phyloP scores from a whole-genome alignment of 1,140 invertebrate genomes.

The Anastrepha obliqua region DNA sequence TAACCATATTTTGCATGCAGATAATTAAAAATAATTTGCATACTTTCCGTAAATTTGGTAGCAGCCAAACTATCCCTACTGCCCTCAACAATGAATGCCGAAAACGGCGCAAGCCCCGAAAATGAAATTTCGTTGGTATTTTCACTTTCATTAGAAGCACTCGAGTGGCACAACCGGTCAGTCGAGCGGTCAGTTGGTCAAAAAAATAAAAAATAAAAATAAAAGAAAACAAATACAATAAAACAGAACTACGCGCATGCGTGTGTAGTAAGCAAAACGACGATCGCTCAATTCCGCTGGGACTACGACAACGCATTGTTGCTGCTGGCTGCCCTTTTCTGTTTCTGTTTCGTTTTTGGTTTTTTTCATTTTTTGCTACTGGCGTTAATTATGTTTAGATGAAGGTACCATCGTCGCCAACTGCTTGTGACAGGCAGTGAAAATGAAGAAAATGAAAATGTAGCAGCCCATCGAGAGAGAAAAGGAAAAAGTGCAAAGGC shows the following conservation, averaged over 20 bases:
- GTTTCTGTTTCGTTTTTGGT: not conserved
- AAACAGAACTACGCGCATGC: not conserved
- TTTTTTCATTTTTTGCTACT: no score
- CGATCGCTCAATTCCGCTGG: conserved; percentile 34
- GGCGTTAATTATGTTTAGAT: conserved; percentile 3
- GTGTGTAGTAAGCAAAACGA: not conserved
- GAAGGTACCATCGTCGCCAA: not conserved
- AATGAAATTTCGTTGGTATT: conserved; percentile 53
- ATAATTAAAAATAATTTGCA: conserved; percentile 71
- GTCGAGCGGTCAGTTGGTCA: conserved; percentile 1
- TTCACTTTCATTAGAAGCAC: conserved; percentile 72
- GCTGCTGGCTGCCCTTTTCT: conserved; percentile 54
- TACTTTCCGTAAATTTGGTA: conserved; percentile 65
- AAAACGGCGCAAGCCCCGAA: not conserved
- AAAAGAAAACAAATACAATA: conserved; percentile 2
- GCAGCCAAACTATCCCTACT: no score
- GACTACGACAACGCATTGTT: conserved; percentile 71
- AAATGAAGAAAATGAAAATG: conserved; percentile 3
- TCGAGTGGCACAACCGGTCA: conserved; percentile 48
- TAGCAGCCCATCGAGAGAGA: not conserved
- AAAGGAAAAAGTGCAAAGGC: not conserved
- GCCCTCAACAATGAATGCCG: no score
- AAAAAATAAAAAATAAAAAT: conserved; percentile 7
- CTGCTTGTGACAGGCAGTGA: not conserved
- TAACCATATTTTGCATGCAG: conserved; percentile 58